Conservation (phyloP, 2,797 vertebrate genomes). For the Oreochromis grahami region DNA sequence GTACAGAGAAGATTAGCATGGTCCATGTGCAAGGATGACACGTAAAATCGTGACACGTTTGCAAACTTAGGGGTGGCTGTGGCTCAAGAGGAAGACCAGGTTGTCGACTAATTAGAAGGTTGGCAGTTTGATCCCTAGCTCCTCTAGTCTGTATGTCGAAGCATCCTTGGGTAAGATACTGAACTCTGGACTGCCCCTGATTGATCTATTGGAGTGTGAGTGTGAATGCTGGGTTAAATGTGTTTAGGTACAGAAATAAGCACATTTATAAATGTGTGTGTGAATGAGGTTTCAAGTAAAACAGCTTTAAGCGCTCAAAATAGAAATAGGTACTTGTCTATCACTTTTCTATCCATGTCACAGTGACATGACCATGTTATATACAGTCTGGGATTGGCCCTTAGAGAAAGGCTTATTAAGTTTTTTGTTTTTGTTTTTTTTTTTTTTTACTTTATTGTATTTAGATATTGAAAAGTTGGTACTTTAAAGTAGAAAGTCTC, state of each 20-base stretch:
- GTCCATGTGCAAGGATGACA: not conserved
- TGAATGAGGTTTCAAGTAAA: not conserved
- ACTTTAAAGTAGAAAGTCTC: not conserved
- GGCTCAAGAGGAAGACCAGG: not conserved
- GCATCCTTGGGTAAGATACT: rapidly evolving
- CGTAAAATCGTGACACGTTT: not conserved
- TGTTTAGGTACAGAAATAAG: not conserved
- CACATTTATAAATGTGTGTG: not conserved
- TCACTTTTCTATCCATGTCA: not conserved
- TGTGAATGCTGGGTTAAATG: not conserved
- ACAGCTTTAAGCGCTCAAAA: rapidly evolving
- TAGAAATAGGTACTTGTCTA: not conserved
- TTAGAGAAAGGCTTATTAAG: not conserved
- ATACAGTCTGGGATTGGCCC: not conserved
- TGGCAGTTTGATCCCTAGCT: not conserved
- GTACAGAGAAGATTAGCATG: not conserved
- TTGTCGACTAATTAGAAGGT: not conserved
- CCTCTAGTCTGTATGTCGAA: not conserved
- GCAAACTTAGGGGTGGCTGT: not conserved
- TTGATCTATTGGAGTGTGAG: not conserved
- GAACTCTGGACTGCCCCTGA: not conserved
- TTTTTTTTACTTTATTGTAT: not conserved
- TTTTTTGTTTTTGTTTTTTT: rapidly evolving
- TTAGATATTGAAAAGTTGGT: not conserved
- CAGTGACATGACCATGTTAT: not conserved